A percentile compares a stretch with the other conserved stretches of the same genome.
These are phyloP conservation scores for Paedocypris micromegethes DNA, from an alignment of 2,797 vertebrate species.

Conservation along the genomic window DNA sequence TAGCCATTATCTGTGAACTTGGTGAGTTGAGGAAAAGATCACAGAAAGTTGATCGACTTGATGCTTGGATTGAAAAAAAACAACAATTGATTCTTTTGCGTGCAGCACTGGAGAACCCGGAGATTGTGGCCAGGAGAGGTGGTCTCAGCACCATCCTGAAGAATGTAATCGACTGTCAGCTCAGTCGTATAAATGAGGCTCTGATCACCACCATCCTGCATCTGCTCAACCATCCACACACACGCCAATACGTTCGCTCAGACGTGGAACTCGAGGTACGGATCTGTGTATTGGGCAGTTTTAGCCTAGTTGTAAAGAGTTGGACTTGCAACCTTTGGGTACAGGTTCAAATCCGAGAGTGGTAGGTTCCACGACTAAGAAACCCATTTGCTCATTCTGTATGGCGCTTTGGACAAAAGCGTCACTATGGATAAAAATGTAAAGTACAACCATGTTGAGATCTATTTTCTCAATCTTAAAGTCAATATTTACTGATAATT, in stretches of 20 bases:
- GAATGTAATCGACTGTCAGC: conserved; percentile 96
- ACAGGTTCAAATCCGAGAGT: too few species aligned
- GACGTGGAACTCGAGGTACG: conserved; percentile 95
- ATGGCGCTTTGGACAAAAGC: too few species aligned
- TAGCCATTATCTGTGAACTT: conserved; percentile 96
- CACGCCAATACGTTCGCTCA: conserved; percentile 88
- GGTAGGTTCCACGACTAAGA: too few species aligned
- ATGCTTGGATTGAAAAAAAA: neutral
- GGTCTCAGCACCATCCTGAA: conserved; percentile 96
- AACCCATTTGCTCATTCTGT: too few species aligned
- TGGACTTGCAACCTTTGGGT: too few species aligned
- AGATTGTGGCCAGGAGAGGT: conserved; percentile 91
- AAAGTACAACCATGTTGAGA: too few species aligned
- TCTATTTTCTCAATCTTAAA: too few species aligned
- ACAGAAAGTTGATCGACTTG: neutral
- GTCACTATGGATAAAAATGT: too few species aligned
- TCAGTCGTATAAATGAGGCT: conserved; percentile 97
- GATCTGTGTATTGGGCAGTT: neutral
- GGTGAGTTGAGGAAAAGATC: conserved; percentile 65
- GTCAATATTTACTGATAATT: too few species aligned
- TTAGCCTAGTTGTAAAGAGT: too few species aligned
- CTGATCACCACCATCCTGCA: conserved; percentile 97
- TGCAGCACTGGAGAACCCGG: conserved; percentile 94
- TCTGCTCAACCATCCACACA: conserved; percentile 96
- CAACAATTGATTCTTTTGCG: neutral